Base-by-base conservation (phyloP, 2,113 vertebrate species). In the Tachysurus fulvidraco region DNA sequence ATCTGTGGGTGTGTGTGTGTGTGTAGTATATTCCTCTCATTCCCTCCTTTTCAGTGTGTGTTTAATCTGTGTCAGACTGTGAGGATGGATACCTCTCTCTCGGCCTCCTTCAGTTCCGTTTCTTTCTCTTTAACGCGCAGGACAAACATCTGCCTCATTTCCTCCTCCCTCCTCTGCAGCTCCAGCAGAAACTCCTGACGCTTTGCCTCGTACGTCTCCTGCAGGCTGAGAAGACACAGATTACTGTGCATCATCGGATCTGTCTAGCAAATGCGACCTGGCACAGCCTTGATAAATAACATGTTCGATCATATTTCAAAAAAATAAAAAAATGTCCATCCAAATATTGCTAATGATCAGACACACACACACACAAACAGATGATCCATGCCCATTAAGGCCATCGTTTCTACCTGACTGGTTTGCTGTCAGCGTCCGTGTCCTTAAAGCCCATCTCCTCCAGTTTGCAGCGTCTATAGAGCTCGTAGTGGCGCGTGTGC, bases 391-490 rank as follows among this genome's bases (percentile, higher is more conserved):
- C 59, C 21, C 7, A 50, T 25, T 46, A 50, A 76, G 12, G 21
- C 44, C 16, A 19, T 21, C 55, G 17, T 41, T 44, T 52, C 1
- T 87, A 97, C 96, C 96, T 97, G 94, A 97, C 96, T 2, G 96
- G 96, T 16, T 97, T 97, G 93, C 96, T 96, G 91, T 97, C 96
- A 0, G 96, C 96, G 79, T 97, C 96, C 0, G 96, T 96, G 93
- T 97, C 96, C 89, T 96, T 96, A 92, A 97, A 97, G 0, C 96
- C 96, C 96, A 97, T 97, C 92, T 97, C 96, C 60, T 97, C 96
- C 0, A 97, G 95, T 44, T 97, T 97, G 90, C 96, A 97, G 87
- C 96, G 96, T 81, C 96, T 93, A 87, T 97, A 97, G 3, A 97
- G 83, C 79, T 97, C 96, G 0, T 97, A 97, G 89, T 97, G 96